A percentile compares a stretch with the other conserved stretches of the same genome.
Evolutionary conservation across 53 echinoderm and acorn worm genomes (phyloP).

Genomic region (Echinarachnius parma): DNA sequence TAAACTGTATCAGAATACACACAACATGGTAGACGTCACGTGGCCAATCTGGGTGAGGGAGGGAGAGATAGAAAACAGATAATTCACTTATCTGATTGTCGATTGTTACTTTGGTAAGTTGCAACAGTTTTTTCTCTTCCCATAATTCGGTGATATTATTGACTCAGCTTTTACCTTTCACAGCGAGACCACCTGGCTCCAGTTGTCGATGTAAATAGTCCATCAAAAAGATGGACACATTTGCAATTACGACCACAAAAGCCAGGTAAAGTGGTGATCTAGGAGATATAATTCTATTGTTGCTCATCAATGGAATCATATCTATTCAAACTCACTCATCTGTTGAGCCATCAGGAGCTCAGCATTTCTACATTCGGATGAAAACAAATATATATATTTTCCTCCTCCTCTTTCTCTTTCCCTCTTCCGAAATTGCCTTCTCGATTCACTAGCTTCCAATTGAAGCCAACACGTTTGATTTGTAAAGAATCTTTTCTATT

Average conservation of each 20-base stretch:
- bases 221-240: conserved; percentile 23
- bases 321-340: conserved; percentile 6
- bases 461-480: conserved; percentile 33
- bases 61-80: too few species aligned
- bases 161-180: background rate
- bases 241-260: conserved; percentile 34
- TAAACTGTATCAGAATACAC: too few species aligned
- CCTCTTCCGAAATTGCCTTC: background rate
- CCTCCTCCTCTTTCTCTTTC: too few species aligned
- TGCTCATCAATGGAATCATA: conserved; percentile 17
- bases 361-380: conserved; percentile 27
- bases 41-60: too few species aligned
- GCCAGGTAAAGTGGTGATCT: conserved; percentile 40
- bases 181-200: conserved; percentile 24
- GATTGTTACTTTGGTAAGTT: too few species aligned
- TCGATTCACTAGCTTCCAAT: conserved; percentile 36
- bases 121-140: too few species aligned
- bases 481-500: conserved; percentile 38
- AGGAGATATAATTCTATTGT: conserved; percentile 1
- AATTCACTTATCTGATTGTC: too few species aligned
- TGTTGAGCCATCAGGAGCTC: background rate
- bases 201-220: conserved; percentile 18
- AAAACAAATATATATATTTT: too few species aligned
- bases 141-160: too few species aligned
- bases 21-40: too few species aligned